phyloP scores from a whole-genome alignment of 2,888 invertebrate genomes.

The Amphipoea lucens region DNA sequence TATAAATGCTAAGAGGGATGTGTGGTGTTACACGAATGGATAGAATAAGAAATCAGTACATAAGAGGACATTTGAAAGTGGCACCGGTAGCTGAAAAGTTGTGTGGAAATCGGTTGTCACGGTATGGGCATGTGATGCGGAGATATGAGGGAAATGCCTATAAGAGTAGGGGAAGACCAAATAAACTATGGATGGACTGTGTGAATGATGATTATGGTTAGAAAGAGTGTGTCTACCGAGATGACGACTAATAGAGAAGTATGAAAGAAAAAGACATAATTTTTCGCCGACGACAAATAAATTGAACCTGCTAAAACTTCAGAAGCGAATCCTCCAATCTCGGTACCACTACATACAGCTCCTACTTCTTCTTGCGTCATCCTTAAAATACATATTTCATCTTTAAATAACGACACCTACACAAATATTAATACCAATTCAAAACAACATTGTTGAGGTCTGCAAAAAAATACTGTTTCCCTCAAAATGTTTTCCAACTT shows the following conservation, averaged over 20 bases:
- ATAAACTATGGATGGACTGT: background rate
- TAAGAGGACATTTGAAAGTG: background rate
- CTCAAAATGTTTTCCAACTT: constrained; percentile 41
- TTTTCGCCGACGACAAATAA: background rate
- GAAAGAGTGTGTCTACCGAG: background rate
- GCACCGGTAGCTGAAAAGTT: background rate
- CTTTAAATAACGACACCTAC: background rate
- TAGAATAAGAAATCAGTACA: background rate
- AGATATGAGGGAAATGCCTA: background rate
- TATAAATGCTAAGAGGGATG: background rate
- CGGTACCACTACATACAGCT: too few relatives aligned
- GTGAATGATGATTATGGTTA: background rate
- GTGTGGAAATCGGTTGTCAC: background rate
- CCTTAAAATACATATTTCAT: background rate
- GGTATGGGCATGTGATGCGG: background rate
- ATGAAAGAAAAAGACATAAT: background rate
- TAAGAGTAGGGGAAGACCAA: background rate
- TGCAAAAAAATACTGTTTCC: constrained; percentile 27
- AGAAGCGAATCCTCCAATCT: background rate
- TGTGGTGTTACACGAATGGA: background rate
- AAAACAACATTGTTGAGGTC: constrained; percentile 26
- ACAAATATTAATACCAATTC: constrained; percentile 20
- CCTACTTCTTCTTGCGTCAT: too few relatives aligned
- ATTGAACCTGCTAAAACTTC: background rate
- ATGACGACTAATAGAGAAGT: background rate